A percentile compares a stretch with the other conserved stretches of the same genome.
These are phyloP conservation scores for Shinisaurus crocodilurus DNA, from an alignment of 2,113 vertebrate species.

Conservation along the genomic window DNA sequence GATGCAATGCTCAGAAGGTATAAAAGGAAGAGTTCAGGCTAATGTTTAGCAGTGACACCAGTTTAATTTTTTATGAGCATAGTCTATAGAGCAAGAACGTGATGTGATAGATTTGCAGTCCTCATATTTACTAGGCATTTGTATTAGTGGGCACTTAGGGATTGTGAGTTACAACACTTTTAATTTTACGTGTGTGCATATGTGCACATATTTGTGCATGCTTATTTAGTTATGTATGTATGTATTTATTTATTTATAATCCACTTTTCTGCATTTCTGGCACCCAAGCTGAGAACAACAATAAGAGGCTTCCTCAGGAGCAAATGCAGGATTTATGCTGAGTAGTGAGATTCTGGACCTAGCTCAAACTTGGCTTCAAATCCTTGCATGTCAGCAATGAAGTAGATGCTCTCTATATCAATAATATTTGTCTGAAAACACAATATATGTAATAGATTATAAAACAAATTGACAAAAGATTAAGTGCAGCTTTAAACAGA, in stretches of 20 bases:
- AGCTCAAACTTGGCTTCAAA: background rate
- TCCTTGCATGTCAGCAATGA: background rate
- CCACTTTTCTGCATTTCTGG: background rate
- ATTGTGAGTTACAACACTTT: background rate
- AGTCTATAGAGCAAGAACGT: background rate
- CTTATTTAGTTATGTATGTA: too few relatives aligned
- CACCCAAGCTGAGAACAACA: background rate
- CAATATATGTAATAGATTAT: background rate
- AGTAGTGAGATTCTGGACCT: background rate
- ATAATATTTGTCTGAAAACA: background rate
- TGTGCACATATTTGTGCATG: too few relatives aligned
- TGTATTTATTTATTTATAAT: background rate
- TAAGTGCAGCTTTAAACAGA: slow-evolving; percentile 9
- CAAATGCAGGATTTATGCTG: too few relatives aligned
- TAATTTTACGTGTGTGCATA: background rate
- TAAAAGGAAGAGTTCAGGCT: background rate
- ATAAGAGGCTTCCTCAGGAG: background rate
- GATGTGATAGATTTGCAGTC: background rate
- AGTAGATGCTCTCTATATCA: background rate
- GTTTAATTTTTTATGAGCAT: background rate
- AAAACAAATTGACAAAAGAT: slow-evolving; percentile 1
- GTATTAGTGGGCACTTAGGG: background rate
- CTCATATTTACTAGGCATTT: background rate
- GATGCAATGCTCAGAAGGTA: background rate
- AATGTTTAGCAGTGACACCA: background rate